Base-by-base conservation (phyloP, 2,797 vertebrate genomes). In the Anguilla pacifica region DNA sequence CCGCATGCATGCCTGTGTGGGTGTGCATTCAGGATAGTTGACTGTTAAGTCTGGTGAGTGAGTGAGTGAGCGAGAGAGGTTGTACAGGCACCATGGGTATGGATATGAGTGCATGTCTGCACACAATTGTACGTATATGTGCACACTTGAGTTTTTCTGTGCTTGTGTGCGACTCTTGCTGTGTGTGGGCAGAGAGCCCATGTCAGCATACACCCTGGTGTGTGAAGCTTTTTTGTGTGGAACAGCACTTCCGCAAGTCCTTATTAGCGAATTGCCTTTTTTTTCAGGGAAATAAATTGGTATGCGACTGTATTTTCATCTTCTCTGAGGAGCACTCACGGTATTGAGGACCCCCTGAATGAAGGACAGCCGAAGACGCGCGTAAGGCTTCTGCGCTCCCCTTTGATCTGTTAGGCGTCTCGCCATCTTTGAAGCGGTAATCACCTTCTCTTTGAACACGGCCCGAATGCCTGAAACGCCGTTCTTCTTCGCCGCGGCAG, bases 361-460 rank as follows among this genome's bases (percentile, higher is more conserved):
- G 22, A 43, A 61, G 79, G 46, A 57, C 31, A 81, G 10, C 77
- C 9, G 4, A 81, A 13, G 19, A 39, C 77, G 0, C 5, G 59
- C 0, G 57, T 3, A 28, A 46, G 86, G 35, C 5, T 25, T 49
- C 72, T 13, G 28, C 35, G 51, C 22, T 10, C 28, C 22, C 51
- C 88, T 89, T 90, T 90, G 89, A 90, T 91, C 86, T 88, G 85
- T 61, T 87, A 35, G 15, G 79, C 86, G 53, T 81, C 77, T 64
- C 17, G 39, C 83, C 57, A 72, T 87, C 81, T 88, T 87, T 89
- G 84, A 89, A 88, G 79, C 85, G 53, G 83, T 86, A 87, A 87
- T 89, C 85, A 70, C 86, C 86, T 13, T 39, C 61, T 70, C 85
- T 90, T 88, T 90, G 88, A 90, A 90, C 77, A 13, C 74, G 25